phyloP scores from a whole-genome alignment of 2,797 vertebrate genomes.

The Delichon dasypus region DNA sequence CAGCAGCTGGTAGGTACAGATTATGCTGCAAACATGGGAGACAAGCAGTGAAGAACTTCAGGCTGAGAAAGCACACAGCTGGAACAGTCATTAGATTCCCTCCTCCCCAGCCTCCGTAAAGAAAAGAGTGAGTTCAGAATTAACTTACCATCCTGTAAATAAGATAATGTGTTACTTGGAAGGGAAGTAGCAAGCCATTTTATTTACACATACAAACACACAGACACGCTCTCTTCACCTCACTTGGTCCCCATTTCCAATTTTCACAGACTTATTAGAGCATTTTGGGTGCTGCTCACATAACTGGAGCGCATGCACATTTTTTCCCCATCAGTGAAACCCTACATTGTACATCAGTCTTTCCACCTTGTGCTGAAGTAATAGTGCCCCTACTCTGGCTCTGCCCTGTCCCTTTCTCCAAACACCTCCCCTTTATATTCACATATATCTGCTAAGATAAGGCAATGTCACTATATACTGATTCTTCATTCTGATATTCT shows the following conservation, averaged over 20 bases:
- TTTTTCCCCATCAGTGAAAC: neutral
- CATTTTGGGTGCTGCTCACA: neutral
- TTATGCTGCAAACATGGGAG: neutral
- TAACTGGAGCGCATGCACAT: neutral
- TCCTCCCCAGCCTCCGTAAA: neutral
- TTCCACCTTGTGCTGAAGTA: neutral
- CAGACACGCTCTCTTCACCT: neutral
- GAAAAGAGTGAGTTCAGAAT: neutral
- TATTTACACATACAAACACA: neutral
- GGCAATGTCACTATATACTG: neutral
- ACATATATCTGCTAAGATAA: neutral
- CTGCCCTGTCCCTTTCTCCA: neutral
- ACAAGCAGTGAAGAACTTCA: neutral
- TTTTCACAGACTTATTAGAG: neutral
- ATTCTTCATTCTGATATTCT: neutral
- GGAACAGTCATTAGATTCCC: neutral
- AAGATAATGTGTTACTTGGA: neutral
- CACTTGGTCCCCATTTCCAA: neutral
- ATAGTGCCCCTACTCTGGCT: neutral
- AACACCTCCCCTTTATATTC: neutral
- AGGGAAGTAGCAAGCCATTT: neutral
- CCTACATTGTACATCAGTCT: neutral
- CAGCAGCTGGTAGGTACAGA: neutral
- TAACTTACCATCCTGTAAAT: neutral
- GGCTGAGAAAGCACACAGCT: neutral